Evolutionary conservation across 2,888 invertebrate species (phyloP).

Genomic region (Dryadula phaetusa): DNA sequence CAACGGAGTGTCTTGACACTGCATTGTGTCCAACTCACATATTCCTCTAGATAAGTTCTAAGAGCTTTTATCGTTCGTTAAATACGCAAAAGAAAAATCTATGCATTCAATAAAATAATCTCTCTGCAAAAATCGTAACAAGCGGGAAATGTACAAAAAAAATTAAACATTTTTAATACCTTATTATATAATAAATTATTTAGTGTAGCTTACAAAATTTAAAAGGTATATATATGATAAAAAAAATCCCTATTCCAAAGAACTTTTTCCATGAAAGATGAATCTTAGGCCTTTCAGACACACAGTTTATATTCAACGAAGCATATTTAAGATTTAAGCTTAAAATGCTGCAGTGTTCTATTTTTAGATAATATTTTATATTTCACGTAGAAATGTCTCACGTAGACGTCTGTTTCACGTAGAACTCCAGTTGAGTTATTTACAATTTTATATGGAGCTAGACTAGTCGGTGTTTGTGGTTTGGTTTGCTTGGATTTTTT

Average conservation of each 20-base stretch:
- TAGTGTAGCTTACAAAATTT: too few relatives aligned
- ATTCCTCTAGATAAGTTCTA: too few relatives aligned
- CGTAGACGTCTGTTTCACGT: neutral
- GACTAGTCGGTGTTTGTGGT: too few relatives aligned
- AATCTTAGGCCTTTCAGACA: slow-evolving; percentile 19
- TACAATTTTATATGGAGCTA: neutral
- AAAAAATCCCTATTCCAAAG: neutral
- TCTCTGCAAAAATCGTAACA: too few relatives aligned
- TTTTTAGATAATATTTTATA: slow-evolving; percentile 10
- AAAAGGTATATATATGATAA: neutral
- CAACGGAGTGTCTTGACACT: too few relatives aligned
- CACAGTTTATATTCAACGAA: slow-evolving; percentile 22
- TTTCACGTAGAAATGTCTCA: neutral
- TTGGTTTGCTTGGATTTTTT: too few relatives aligned
- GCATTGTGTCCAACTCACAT: too few relatives aligned
- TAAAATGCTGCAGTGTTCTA: slow-evolving; percentile 10
- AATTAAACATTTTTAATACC: too few relatives aligned
- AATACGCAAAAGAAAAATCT: too few relatives aligned
- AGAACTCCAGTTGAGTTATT: neutral
- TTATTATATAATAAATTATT: neutral
- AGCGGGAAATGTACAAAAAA: too few relatives aligned
- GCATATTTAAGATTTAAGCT: slow-evolving; percentile 22
- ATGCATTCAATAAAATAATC: too few relatives aligned
- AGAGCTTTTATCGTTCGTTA: too few relatives aligned
- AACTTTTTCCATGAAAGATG: slow-evolving; percentile 16